Base-by-base conservation (phyloP, 2,797 vertebrate genomes). In the Neosalanx taihuensis region DNA sequence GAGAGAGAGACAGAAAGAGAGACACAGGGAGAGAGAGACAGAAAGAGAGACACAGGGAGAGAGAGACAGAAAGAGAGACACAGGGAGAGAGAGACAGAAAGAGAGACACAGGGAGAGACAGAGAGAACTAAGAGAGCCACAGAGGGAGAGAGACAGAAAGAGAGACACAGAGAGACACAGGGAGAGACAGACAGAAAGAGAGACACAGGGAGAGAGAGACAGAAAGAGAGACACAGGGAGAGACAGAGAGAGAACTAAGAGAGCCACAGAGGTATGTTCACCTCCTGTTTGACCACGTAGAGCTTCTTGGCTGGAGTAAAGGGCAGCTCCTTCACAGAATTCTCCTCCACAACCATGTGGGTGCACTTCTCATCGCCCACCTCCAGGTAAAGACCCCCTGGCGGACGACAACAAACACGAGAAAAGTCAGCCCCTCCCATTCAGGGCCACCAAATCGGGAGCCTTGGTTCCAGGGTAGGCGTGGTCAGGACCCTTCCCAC, bases 221-320 rank as follows among this genome's bases (percentile, higher is more conserved):
- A 26, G 23, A 26, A 1, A 26, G 23, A 26, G 23, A 26, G 23
- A 26, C 23, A 26, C 23, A 26, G 23, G 23, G 23, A 26, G 23
- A n/a, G n/a, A n/a, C n/a, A n/a, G 46, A 58, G 30, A 33, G 67
- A 23, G 20, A 64, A 6, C 26, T 1, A 64, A 12, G 4, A 64
- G 30, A 64, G 62, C 29, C 12, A 61, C 23, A 26, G n/a, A 10
- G 20, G 10, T 30, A 30, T 37, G 4, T 81, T 88, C 87, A 96
- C 97, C 96, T 99, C 97, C 86, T 99, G 96, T 83, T 98, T 99
- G 33, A 99, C 97, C 71, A 98, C 93, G 87, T 93, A 96, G 18
- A 98, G 90, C 30, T 93, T 95, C 81, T 94, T 93, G 26, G 86
- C 87, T 12, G 94, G 93, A 74, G 90, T 84, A 83, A 95, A 94